phyloP scores from a whole-genome alignment of 2,113 vertebrate species.

The Sula dactylatra region DNA sequence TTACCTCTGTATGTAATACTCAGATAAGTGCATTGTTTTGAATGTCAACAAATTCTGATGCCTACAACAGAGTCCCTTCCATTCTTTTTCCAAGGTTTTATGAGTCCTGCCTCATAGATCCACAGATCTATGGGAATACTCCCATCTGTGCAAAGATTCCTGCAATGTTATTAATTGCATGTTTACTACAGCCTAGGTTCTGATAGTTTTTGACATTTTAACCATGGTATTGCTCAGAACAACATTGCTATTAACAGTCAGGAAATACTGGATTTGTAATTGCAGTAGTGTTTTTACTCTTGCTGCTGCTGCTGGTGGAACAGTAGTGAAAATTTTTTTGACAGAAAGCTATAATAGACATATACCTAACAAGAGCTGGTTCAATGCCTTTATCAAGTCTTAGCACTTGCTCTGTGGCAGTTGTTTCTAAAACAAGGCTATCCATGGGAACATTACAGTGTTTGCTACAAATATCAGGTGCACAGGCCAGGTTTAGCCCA shows the following conservation, averaged over 20 bases:
- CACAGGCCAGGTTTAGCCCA: not conserved
- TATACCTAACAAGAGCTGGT: not conserved
- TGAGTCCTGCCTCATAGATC: not conserved
- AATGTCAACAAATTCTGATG: not conserved
- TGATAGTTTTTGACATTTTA: not conserved
- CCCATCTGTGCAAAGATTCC: not conserved
- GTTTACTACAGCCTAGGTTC: not conserved
- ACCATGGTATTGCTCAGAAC: not conserved
- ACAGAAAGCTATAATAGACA: not conserved
- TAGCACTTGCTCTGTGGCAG: not conserved
- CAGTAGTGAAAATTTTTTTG: not conserved
- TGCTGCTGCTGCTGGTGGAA: not conserved
- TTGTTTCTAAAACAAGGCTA: not conserved
- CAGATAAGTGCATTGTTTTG: not conserved
- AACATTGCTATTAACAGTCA: not conserved
- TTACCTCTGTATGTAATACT: not conserved
- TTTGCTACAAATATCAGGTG: not conserved
- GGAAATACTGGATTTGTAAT: not conserved
- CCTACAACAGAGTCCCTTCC: not conserved
- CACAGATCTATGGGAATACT: not conserved
- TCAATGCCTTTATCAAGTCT: not conserved
- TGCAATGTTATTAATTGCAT: not conserved
- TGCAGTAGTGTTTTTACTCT: not conserved
- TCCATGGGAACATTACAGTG: not conserved
- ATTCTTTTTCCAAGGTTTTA: not conserved